phyloP scores from a whole-genome alignment of 2,797 vertebrate genomes.

The Clarias platycephalus region DNA sequence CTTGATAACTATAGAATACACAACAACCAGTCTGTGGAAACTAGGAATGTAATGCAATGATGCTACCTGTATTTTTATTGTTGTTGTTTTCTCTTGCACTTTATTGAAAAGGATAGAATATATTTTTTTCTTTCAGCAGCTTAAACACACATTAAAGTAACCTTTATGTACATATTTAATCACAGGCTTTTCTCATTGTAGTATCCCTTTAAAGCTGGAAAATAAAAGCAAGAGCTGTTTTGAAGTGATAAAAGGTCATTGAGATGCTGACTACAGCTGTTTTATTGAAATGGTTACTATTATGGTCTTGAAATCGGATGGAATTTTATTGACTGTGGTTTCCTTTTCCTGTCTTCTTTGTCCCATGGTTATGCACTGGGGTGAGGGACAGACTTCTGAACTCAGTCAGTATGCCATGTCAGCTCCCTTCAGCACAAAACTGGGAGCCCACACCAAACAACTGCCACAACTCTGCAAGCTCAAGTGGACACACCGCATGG shows the following conservation, averaged over 20 bases:
- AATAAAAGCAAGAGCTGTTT: constrained; percentile 12
- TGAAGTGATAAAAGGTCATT: constrained; percentile 5
- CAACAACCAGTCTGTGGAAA: constrained; percentile 4
- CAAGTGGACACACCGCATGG: constrained; percentile 36
- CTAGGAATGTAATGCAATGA: background rate
- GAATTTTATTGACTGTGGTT: constrained; percentile 22
- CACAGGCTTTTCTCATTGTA: constrained; percentile 10
- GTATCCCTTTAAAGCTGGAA: constrained; percentile 11
- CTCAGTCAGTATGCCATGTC: constrained; percentile 17
- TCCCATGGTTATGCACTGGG: constrained; percentile 13
- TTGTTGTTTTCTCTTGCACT: background rate
- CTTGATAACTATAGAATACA: constrained; percentile 36
- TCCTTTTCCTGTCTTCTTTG: background rate
- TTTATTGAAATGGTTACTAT: constrained; percentile 20
- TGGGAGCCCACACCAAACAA: constrained; percentile 20
- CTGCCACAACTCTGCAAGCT: constrained; percentile 27
- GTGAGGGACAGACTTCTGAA: constrained; percentile 25
- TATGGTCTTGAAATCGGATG: constrained; percentile 15
- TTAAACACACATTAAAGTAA: background rate
- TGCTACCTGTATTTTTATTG: constrained; percentile 13
- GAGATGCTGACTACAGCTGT: constrained; percentile 16
- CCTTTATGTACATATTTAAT: constrained; percentile 13
- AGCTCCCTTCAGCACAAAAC: constrained; percentile 12
- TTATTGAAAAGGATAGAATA: no score
- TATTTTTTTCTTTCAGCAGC: background rate